Conservation (phyloP, 2,797 vertebrate genomes). For the Enteromius trimaculatus region DNA sequence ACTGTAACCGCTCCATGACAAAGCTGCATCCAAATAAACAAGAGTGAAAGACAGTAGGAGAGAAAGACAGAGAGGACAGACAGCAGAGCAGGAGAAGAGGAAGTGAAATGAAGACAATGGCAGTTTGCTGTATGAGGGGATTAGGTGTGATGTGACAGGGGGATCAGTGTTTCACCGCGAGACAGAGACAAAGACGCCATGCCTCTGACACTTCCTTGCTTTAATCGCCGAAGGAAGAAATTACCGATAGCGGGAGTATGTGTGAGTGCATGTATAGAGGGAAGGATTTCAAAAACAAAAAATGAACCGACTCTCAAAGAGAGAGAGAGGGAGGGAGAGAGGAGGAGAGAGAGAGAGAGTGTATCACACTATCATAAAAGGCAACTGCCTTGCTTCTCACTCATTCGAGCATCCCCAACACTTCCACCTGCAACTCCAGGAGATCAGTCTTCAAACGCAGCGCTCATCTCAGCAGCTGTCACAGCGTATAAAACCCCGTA, state of each 20-base stretch:
- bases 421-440: slow-evolving; percentile 55
- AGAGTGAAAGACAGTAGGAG: slow-evolving; percentile 45
- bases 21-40: slow-evolving; percentile 56
- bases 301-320: slow-evolving; percentile 35
- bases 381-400: slow-evolving; percentile 53
- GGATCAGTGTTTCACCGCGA: slow-evolving; percentile 66
- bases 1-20: slow-evolving; percentile 79
- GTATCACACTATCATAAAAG: slow-evolving; percentile 55
- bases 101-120: slow-evolving; percentile 73
- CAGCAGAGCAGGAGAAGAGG: slow-evolving; percentile 59
- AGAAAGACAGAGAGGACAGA: slow-evolving; percentile 55
- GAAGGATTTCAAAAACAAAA: slow-evolving; percentile 34
- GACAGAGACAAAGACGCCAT: slow-evolving; percentile 68
- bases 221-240: slow-evolving; percentile 77
- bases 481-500: slow-evolving; percentile 57
- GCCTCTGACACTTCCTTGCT: slow-evolving; percentile 70
- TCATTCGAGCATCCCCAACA: slow-evolving; percentile 36
- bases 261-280: slow-evolving; percentile 22
- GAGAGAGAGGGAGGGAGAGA: slow-evolving; percentile 36
- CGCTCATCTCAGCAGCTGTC: slow-evolving; percentile 60
- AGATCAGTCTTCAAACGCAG: slow-evolving; percentile 60
- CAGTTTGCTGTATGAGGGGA: slow-evolving; percentile 74
- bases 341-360: slow-evolving; percentile 42
- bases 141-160: slow-evolving; percentile 68
- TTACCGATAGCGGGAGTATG: slow-evolving; percentile 65